A percentile compares a stretch with the other conserved stretches of the same genome.
Evolutionary conservation across 2,797 vertebrate genomes (phyloP).

Genomic region (Spheniscus humboldti): DNA sequence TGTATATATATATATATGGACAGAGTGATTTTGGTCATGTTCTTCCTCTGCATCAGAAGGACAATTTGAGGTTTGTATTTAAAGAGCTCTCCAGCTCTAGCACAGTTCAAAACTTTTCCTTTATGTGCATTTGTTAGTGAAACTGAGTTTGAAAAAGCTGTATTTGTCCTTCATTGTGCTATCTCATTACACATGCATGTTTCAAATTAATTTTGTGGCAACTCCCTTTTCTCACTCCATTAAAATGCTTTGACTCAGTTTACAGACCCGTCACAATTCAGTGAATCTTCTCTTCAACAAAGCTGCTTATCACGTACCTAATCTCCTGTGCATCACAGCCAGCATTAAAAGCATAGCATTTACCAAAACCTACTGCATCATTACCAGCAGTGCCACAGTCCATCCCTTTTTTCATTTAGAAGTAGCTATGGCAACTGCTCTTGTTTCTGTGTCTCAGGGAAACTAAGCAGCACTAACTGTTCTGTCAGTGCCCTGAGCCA

Average conservation of each 20-base stretch:
- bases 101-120: neutral
- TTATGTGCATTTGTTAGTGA: neutral
- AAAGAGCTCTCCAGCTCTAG: neutral
- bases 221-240: neutral
- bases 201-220: neutral
- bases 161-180: neutral
- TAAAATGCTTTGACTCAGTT: neutral
- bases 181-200: neutral
- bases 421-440: slow-evolving; percentile 2
- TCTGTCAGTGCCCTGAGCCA: neutral
- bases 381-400: neutral
- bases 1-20: neutral
- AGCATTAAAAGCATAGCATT: neutral
- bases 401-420: neutral
- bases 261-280: neutral
- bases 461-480: neutral
- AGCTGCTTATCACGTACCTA: neutral
- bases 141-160: neutral
- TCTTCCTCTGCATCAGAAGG: neutral
- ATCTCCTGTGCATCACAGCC: neutral
- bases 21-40: neutral
- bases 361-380: neutral
- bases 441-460: neutral
- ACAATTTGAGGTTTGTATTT: neutral
- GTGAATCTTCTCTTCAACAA: neutral